Percentiles rank a stretch among this genome's conserved stretches.
These are phyloP conservation scores for Xanthostigma xanthostigma DNA, from an alignment of 2,888 invertebrate species.

Conservation along the genomic window DNA sequence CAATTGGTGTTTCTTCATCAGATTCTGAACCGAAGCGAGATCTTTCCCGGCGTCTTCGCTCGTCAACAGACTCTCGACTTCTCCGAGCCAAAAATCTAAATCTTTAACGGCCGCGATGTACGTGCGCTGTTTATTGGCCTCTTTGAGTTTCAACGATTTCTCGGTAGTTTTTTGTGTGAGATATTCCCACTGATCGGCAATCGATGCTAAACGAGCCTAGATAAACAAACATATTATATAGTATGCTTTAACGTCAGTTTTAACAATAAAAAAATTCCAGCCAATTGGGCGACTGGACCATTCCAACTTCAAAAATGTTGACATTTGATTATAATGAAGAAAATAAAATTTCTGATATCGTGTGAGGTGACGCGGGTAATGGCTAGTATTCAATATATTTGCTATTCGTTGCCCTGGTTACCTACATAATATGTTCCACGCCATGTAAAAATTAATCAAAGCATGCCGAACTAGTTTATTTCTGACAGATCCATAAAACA, in stretches of 20 bases:
- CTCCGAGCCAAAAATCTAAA: slow-evolving; percentile 99
- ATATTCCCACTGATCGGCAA: slow-evolving; percentile 97
- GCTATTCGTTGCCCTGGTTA: no score
- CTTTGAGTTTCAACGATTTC: slow-evolving; percentile 94
- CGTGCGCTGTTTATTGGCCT: slow-evolving; percentile 96
- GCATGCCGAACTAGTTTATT: no score
- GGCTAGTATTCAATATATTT: no score
- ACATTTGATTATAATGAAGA: no score
- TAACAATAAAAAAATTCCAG: slow-evolving; percentile 1
- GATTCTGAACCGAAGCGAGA: slow-evolving; percentile 93
- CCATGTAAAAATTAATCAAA: no score
- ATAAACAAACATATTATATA: slow-evolving; percentile 25
- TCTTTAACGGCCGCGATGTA: slow-evolving; percentile 99
- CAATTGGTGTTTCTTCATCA: slow-evolving; percentile 96
- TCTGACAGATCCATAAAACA: no score
- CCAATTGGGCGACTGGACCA: no score
- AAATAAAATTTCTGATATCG: no score
- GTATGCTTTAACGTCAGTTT: no score
- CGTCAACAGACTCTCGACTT: slow-evolving; percentile 89
- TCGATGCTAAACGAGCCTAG: slow-evolving; percentile 54
- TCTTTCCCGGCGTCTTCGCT: slow-evolving; percentile 98
- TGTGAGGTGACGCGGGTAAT: no score
- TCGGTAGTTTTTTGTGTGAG: slow-evolving; percentile 96
- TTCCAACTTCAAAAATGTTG: no score
- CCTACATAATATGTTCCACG: no score